Conservation (phyloP, 2,888 invertebrate genomes). For the Penaeus monodon region DNA sequence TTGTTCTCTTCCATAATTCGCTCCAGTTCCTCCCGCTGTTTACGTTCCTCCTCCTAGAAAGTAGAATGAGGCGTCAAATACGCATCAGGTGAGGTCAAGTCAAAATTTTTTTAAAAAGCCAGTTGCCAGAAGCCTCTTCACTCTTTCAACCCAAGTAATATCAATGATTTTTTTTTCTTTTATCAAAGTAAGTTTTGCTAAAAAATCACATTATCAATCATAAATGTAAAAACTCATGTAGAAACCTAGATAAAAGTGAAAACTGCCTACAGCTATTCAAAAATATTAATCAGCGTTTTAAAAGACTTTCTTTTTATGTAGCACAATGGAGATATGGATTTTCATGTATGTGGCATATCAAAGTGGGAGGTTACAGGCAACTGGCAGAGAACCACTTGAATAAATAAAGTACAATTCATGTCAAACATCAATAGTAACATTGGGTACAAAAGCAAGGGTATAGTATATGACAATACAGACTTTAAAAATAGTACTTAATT, state of each 20-base stretch:
- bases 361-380: constrained; percentile 39
- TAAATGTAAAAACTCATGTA: no score
- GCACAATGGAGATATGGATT: background rate
- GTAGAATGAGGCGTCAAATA: constrained; percentile 44
- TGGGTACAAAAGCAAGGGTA: constrained; percentile 57
- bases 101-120: constrained; percentile 36
- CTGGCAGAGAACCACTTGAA: constrained; percentile 50
- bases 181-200: no score
- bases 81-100: background rate
- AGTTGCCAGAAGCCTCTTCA: constrained; percentile 52
- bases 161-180: background rate
- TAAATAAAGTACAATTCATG: constrained; percentile 46
- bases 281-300: no score
- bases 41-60: constrained; percentile 91
- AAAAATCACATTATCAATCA: no score
- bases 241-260: no score
- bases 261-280: no score
- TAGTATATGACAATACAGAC: constrained; percentile 58
- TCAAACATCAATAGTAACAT: constrained; percentile 50
- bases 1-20: constrained; percentile 98
- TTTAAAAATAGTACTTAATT: constrained; percentile 51
- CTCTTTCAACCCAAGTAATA: constrained; percentile 8
- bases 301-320: no score
- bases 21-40: constrained; percentile 95
- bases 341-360: background rate